Evolutionary conservation across 23 tunicate genomes (phyloP), one percentile per base, ranked within the genome.

Genomic region (Aplidium turbinatum): DNA sequence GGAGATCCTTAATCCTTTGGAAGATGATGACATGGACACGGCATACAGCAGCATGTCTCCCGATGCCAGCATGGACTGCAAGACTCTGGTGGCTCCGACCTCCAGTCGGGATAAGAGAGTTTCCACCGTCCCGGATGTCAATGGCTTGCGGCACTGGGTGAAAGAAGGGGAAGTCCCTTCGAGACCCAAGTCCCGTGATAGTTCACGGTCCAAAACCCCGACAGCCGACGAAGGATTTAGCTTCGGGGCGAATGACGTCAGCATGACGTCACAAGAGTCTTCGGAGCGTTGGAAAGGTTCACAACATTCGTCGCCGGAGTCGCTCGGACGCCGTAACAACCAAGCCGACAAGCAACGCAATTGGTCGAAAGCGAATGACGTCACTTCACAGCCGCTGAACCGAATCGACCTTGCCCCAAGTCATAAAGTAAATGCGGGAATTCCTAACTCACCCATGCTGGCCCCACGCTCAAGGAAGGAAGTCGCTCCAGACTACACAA

Each of bases 351-450:
- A 72, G 7, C 20, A 47, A 47, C 57, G 79, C 27, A 64, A 45
- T 2, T 50, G 63, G 63, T 70, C 53, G 4, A 30, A 60, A 18
- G 33, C n/a, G 53, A 3, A 31, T 21, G 61, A 62, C 31, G 33
- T 1, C n/a, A 1, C 58, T 3, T 80, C 77, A 13, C 87, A 81
- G 38, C 96, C 96, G 0, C 31, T 68, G 1, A 87, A 77, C 53
- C 81, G 95, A 30, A 81, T 88, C 23, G 96, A 81, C 38, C 57
- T 86, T 1, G 82, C 96, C 1, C 87, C 96, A 1, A 24, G 30
- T 55, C 25, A 23, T 6, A 56, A 38, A 6, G 19, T 25, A 22
- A 63, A 42, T 24, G 75, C 65, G 18, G 23, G 38, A 0, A 24
- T 38, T 23, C 66, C 70, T 0, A 55, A 61, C 38, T 88, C 96